Evolutionary conservation across 2,113 vertebrate genomes (phyloP).

Genomic region (Phaethon lepturus): DNA sequence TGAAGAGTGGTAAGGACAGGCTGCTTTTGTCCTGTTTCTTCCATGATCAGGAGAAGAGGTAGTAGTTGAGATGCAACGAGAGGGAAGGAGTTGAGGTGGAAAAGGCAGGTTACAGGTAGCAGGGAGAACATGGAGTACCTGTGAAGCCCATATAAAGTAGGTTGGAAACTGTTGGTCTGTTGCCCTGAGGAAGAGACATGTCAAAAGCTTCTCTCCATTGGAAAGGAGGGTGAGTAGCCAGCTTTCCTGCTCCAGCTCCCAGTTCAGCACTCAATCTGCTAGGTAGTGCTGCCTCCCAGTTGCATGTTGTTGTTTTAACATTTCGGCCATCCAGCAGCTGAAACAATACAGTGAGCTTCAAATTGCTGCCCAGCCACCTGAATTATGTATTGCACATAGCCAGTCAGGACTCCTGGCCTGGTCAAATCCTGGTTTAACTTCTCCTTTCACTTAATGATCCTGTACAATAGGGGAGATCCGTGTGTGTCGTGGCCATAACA

Average conservation of each 20-base stretch:
- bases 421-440: background rate
- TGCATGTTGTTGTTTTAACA: background rate
- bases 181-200: background rate
- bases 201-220: background rate
- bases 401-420: background rate
- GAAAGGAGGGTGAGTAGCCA: background rate
- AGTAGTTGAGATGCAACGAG: background rate
- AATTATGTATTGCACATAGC: background rate
- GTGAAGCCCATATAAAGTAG: background rate
- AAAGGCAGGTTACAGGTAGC: background rate
- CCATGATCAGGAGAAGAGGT: background rate
- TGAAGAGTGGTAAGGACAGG: background rate
- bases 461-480: background rate
- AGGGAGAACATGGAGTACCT: background rate
- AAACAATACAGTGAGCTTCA: background rate
- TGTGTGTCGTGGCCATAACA: accelerated
- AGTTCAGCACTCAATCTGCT: background rate
- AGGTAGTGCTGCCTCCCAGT: background rate
- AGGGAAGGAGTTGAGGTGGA: background rate
- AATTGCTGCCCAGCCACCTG: background rate
- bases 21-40: background rate
- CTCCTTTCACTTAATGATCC: background rate
- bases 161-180: background rate
- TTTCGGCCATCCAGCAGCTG: background rate
- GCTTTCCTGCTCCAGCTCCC: background rate